These are phyloP conservation scores for Pyrrhopygopsis socrates DNA, from an alignment of 2,888 invertebrate species.

Conservation along the genomic window DNA sequence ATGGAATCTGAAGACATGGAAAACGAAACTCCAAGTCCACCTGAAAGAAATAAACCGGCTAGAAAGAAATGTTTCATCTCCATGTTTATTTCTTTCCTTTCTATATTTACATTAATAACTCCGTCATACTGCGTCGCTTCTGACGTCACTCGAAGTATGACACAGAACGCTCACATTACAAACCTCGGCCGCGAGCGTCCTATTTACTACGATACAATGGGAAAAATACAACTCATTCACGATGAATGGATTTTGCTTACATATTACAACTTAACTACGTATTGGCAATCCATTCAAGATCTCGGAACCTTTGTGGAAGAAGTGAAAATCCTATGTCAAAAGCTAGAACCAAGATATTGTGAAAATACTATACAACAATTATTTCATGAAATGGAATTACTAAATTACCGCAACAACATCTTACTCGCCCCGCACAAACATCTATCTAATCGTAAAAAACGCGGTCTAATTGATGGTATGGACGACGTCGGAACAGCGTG, in stretches of 20 bases:
- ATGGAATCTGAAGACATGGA: not conserved
- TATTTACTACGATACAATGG: slow-evolving; percentile 1
- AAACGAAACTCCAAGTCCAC: not conserved
- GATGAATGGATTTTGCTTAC: slow-evolving; percentile 8
- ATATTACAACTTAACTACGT: not conserved
- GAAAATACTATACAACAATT: slow-evolving; percentile 2
- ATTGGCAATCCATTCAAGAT: not conserved
- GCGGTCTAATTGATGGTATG: slow-evolving; percentile 1
- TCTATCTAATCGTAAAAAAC: slow-evolving; percentile 3
- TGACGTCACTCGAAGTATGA: not conserved
- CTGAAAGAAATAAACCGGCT: not conserved
- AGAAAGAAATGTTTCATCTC: not conserved
- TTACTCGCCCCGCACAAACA: slow-evolving; percentile 2
- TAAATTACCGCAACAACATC: not conserved
- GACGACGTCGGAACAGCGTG: not conserved
- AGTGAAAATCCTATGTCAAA: not conserved
- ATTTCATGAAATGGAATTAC: slow-evolving; percentile 14
- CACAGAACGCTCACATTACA: not conserved
- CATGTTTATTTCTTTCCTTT: not conserved
- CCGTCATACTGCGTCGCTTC: not conserved
- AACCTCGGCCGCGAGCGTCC: slow-evolving; percentile 5
- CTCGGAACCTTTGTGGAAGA: not conserved
- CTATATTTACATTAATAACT: slow-evolving; percentile 10
- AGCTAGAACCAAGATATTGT: not conserved
- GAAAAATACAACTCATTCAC: slow-evolving; percentile 11